These are phyloP conservation scores for Desmodus rotundus DNA, from an alignment of 2,113 vertebrate genomes.

Conservation along the genomic window DNA sequence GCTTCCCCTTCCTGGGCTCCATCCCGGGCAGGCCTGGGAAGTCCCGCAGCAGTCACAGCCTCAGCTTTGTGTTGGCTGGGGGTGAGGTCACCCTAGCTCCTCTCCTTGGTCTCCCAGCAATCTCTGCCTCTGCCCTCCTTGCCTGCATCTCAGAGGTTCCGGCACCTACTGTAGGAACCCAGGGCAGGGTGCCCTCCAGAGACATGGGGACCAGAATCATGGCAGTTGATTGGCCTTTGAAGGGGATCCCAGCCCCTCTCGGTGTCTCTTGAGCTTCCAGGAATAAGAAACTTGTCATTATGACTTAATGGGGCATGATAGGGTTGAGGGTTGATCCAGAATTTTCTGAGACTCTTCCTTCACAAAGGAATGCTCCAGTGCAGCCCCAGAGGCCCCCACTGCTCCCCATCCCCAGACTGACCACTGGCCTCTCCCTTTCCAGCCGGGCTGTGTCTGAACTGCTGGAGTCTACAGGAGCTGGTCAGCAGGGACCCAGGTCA, in stretches of 20 bases:
- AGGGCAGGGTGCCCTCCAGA: neutral
- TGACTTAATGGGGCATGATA: neutral
- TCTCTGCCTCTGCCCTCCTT: neutral
- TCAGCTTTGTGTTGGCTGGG: neutral
- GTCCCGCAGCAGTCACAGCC: neutral
- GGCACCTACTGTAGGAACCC: neutral
- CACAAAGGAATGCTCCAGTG: neutral
- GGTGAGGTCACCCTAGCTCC: fast-evolving
- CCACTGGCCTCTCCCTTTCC: slow-evolving; percentile 22
- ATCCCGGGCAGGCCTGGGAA: neutral
- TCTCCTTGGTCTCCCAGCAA: neutral
- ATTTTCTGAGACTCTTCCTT: neutral
- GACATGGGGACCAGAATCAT: neutral
- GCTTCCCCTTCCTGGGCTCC: neutral
- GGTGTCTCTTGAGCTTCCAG: neutral
- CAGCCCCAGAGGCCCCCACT: neutral
- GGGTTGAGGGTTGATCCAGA: neutral
- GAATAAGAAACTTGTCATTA: neutral
- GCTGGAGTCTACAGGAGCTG: slow-evolving; percentile 96
- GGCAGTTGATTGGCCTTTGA: neutral
- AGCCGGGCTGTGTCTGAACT: slow-evolving; percentile 94
- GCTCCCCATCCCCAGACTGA: neutral
- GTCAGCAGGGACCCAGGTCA: slow-evolving; percentile 92
- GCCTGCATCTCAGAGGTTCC: neutral
- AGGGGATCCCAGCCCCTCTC: neutral